These are phyloP conservation scores for Leptinotarsa rubiginosa DNA, from an alignment of 2,888 invertebrate genomes.

Conservation along the genomic window DNA sequence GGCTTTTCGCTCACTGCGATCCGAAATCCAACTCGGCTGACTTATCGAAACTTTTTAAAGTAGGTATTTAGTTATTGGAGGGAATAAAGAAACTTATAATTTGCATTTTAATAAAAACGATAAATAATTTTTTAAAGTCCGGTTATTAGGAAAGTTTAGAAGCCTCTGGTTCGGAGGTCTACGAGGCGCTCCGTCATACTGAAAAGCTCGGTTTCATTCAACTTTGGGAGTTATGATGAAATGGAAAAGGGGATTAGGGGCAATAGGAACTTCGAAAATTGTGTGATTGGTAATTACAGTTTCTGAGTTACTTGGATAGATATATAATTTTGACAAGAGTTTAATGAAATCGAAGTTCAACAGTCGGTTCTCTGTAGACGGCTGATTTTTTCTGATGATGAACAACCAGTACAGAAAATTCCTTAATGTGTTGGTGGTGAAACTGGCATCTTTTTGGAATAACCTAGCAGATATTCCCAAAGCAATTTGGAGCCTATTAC, in stretches of 20 bases:
- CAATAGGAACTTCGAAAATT: neutral
- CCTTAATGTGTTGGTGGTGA: too few relatives aligned
- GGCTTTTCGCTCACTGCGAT: slow-evolving; percentile 19
- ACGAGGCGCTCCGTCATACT: slow-evolving; percentile 3
- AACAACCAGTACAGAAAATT: too few relatives aligned
- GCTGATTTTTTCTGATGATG: too few relatives aligned
- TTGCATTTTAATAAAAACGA: slow-evolving; percentile 40
- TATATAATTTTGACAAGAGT: neutral
- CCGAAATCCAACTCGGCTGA: slow-evolving; percentile 26
- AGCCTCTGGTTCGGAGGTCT: slow-evolving; percentile 8
- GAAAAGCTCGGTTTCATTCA: slow-evolving; percentile 12
- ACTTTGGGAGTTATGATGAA: slow-evolving; percentile 6
- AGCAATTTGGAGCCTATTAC: too few relatives aligned
- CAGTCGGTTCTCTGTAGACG: neutral
- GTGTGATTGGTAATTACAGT: neutral
- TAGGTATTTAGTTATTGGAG: slow-evolving; percentile 33
- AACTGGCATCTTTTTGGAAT: too few relatives aligned
- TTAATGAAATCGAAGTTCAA: neutral
- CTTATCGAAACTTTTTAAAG: slow-evolving; percentile 29
- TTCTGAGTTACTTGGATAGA: neutral
- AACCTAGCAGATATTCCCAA: too few relatives aligned
- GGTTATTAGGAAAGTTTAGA: slow-evolving; percentile 36
- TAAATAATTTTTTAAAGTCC: slow-evolving; percentile 35
- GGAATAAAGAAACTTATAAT: slow-evolving; percentile 34
- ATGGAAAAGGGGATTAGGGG: slow-evolving; percentile 12